Conservation (phyloP, 2,113 vertebrate genomes). For the Syrmaticus mikado region DNA sequence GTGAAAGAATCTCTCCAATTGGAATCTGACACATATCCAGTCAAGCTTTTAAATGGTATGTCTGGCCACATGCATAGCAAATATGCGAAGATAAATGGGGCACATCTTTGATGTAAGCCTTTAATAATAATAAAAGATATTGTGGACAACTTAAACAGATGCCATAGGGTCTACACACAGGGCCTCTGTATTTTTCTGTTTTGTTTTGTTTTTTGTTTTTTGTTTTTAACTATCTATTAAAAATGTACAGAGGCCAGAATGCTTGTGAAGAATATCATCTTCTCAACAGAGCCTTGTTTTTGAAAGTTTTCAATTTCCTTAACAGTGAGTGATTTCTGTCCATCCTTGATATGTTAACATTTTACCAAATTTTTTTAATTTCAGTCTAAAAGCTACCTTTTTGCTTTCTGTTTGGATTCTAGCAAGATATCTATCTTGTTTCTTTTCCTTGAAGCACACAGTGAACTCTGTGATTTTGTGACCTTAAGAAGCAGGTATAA, state of each 20-base stretch:
- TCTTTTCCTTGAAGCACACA: neutral
- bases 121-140: neutral
- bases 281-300: slow-evolving; percentile 15
- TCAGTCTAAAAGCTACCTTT: neutral
- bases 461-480: neutral
- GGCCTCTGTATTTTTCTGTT: slow-evolving; percentile 57
- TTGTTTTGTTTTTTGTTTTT: neutral
- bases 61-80: slow-evolving; percentile 23
- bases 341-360: slow-evolving; percentile 1
- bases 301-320: slow-evolving; percentile 33
- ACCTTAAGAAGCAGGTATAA: neutral
- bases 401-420: neutral
- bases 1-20: slow-evolving; percentile 27
- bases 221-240: slow-evolving; percentile 53
- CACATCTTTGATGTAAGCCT: slow-evolving; percentile 22
- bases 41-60: slow-evolving; percentile 22
- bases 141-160: slow-evolving; percentile 49
- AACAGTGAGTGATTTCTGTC: slow-evolving; percentile 29
- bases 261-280: slow-evolving; percentile 33
- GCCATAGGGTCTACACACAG: slow-evolving; percentile 15
- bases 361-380: neutral
- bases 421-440: neutral
- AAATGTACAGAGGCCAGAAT: slow-evolving; percentile 12
- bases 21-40: slow-evolving; percentile 6
- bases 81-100: slow-evolving; percentile 12